Evolutionary conservation across 35 echinoderm and acorn worm genomes (phyloP), one percentile per base, ranked within the genome.

Genomic region (Heliocidaris tuberculata): DNA sequence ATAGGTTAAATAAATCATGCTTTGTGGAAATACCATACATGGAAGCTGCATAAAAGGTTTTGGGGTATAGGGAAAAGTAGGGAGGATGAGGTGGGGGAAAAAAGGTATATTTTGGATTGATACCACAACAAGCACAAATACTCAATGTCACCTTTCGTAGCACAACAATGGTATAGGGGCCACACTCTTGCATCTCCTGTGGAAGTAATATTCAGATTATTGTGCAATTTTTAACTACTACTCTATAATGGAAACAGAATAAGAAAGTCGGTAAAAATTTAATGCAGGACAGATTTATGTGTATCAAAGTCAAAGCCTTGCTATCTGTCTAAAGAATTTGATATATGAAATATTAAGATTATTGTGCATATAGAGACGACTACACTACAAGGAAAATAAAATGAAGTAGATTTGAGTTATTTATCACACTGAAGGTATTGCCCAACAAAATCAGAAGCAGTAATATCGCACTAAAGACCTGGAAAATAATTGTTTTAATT

Each of bases 61-160:
- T 19, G 52, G 65, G 65, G 27, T 78, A 27, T 7, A 78, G 21
- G 27, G 60, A 21, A 19, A 78, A 27, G 17, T 0, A 78, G 65
- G 7, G 6, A 70, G 13, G 61, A 71, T 24, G 61, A 78, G 27
- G 65, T 5, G 17, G 65, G 17, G 65, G 35, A 42, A 42, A 1
- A 56, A 59, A 30, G 30, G 87, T 13, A 47, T 11, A 47, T 89
- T 89, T 32, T 13, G 87, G 87, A 42, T 89, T 48, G 1, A 47
- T 48, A 89, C 31, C 31, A 89, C 87, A n/a, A 89, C 87, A 89
- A 32, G 47, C 87, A 89, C 0, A 89, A 48, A 35, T 17, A 16
- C 4, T 21, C 15, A n/a, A 93, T 93, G 59, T 93, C 48, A 93
- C 48, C 48, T 93, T 93, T 56, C 92, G 48, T 17, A 24, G 48